phyloP scores from a whole-genome alignment of 2,888 invertebrate genomes.

The Corythucha ciliata region DNA sequence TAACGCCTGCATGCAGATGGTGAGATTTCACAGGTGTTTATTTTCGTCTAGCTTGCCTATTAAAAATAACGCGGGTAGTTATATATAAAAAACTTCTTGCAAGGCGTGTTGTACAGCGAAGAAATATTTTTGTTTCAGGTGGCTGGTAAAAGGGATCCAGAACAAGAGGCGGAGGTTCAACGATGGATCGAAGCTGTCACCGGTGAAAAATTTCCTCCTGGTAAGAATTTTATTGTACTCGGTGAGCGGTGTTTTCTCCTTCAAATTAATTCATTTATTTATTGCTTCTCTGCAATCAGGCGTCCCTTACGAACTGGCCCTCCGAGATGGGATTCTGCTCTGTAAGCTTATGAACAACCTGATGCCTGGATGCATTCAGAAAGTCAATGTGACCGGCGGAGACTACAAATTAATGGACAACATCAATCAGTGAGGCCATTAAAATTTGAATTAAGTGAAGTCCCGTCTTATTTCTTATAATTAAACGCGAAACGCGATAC shows the following conservation, averaged over 20 bases:
- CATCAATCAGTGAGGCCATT: slow-evolving; percentile 66
- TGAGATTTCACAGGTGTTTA: no score
- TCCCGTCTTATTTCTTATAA: no score
- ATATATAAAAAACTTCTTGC: no score
- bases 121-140: slow-evolving; percentile 53
- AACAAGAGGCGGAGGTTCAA: slow-evolving; percentile 71
- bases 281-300: slow-evolving; percentile 39
- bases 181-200: slow-evolving; percentile 76
- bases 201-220: slow-evolving; percentile 63
- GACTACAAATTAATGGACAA: slow-evolving; percentile 98
- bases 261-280: not conserved
- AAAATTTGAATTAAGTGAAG: no score
- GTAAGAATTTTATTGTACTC: slow-evolving; percentile 2
- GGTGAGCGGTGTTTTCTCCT: not conserved
- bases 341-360: slow-evolving; percentile 86
- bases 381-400: slow-evolving; percentile 73
- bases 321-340: slow-evolving; percentile 73
- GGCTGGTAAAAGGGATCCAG: slow-evolving; percentile 69
- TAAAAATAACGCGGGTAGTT: no score
- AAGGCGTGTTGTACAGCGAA: no score
- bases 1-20: no score
- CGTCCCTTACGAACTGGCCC: slow-evolving; percentile 63
- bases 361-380: slow-evolving; percentile 71
- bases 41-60: no score
- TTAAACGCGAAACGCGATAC: no score